Evolutionary conservation across 2,113 vertebrate species (phyloP).

Genomic region (Oxyruncus cristatus): DNA sequence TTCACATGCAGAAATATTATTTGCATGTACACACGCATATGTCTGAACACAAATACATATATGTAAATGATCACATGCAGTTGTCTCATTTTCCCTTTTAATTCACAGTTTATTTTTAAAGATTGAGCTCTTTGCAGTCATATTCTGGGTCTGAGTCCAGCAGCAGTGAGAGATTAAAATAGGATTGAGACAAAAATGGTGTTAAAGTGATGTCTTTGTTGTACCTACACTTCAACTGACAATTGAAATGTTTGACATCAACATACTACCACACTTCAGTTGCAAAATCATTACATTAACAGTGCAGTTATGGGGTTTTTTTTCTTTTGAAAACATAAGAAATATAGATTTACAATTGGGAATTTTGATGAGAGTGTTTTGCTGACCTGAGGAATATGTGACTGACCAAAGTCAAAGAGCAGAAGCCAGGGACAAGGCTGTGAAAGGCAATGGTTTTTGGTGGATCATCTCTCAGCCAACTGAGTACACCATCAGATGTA

Average conservation of each 20-base stretch:
- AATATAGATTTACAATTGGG: not conserved
- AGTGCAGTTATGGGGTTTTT: not conserved
- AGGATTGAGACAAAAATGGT: not conserved
- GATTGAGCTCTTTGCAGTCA: not conserved
- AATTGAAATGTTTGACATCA: not conserved
- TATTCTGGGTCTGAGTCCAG: not conserved
- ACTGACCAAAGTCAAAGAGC: not conserved
- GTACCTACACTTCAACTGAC: not conserved
- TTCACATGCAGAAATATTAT: not conserved
- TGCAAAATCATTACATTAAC: not conserved
- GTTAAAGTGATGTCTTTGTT: not conserved
- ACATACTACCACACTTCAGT: not conserved
- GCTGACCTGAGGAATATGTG: not conserved
- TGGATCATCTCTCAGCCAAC: not conserved
- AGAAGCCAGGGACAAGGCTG: not conserved
- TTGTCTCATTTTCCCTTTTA: not conserved
- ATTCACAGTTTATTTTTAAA: not conserved
- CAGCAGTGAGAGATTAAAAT: not conserved
- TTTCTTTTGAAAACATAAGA: not conserved
- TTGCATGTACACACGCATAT: not conserved
- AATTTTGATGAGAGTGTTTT: not conserved
- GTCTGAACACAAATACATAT: not conserved
- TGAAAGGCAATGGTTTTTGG: not conserved
- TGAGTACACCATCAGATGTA: not conserved
- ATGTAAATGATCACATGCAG: not conserved